Base-by-base conservation (phyloP, 2,888 invertebrate genomes). In the Acronicta aceris region DNA sequence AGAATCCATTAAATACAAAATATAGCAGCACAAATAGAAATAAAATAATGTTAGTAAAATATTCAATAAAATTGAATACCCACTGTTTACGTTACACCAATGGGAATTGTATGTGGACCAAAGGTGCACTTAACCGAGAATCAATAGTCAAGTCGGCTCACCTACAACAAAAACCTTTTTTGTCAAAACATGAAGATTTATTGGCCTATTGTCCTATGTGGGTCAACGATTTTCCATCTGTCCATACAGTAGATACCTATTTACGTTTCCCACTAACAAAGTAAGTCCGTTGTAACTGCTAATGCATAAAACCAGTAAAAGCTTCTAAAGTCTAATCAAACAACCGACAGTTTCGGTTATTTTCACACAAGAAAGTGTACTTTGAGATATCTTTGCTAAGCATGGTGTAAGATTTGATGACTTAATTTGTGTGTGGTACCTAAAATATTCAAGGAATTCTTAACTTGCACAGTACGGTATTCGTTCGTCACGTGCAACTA, bases 201-300 rank as follows among this genome's bases (percentile, higher is more conserved):
- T 91, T 85, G 81, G 75, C 76, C 86, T 82, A 91, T 93, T 93
- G 91, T 91, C 74, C 72, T 71, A 89, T 85, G 86, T 92, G 74
- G 92, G 92, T 89, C 92, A 92, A 87, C 80, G 81, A 85, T 88
- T 90, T 88, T 87, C 84, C 85, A 86, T 84, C 81, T 83, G 78
- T 83, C 78, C 79, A 76, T 78, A 57, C 74, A 62, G 70, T 78
- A 38, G 38, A 38, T 38, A 38, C 38, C 38, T 38, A 82, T 84
- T 86, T 85, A 81, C 82, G 83, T 80, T 86, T 79, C 77, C 82
- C 78, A 83, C 81, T 79, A 79, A 81, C 81, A 82, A 84, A 81
- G 78, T 78, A 60, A 16, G 12, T 57, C 77, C 81, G 79, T 79
- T 85, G 83, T 84, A 80, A 78, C 80, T 71, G 80, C 73, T 83